phyloP scores from a whole-genome alignment of 2,113 vertebrate species.

The Cricetomys ansorgei region DNA sequence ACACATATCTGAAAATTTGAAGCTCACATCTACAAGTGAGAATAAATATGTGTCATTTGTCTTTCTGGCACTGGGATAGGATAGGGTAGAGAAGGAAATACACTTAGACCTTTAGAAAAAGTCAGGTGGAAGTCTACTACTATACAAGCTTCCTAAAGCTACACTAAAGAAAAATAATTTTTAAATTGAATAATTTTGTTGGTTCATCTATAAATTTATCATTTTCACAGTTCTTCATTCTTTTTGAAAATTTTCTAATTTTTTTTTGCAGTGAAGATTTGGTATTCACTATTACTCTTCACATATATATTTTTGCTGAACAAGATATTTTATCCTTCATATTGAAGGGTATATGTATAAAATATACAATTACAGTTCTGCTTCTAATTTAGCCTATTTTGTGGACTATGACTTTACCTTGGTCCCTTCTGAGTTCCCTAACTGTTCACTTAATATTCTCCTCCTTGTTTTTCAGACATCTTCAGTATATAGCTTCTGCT shows the following conservation, averaged over 20 bases:
- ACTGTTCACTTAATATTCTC: neutral
- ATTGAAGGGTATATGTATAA: neutral
- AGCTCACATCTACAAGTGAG: neutral
- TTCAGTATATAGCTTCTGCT: neutral
- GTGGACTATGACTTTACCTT: neutral
- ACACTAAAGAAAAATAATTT: neutral
- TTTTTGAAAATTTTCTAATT: neutral
- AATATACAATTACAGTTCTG: neutral
- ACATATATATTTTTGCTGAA: neutral
- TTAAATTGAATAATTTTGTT: neutral
- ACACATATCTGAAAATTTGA: neutral
- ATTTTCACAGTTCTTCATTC: neutral
- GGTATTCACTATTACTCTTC: neutral
- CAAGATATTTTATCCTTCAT: neutral
- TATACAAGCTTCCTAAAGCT: neutral
- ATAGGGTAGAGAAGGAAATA: neutral
- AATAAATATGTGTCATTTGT: neutral
- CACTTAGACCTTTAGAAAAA: neutral
- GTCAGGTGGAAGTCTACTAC: neutral
- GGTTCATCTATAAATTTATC: neutral
- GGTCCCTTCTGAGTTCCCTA: neutral
- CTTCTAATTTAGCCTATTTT: neutral
- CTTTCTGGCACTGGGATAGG: neutral
- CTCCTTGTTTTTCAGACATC: neutral
- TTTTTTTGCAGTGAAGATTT: constrained; percentile 3